Percentiles rank a stretch among this genome's conserved stretches.
phyloP scores from a whole-genome alignment of 2,113 vertebrate species.

The Antigone vipio region DNA sequence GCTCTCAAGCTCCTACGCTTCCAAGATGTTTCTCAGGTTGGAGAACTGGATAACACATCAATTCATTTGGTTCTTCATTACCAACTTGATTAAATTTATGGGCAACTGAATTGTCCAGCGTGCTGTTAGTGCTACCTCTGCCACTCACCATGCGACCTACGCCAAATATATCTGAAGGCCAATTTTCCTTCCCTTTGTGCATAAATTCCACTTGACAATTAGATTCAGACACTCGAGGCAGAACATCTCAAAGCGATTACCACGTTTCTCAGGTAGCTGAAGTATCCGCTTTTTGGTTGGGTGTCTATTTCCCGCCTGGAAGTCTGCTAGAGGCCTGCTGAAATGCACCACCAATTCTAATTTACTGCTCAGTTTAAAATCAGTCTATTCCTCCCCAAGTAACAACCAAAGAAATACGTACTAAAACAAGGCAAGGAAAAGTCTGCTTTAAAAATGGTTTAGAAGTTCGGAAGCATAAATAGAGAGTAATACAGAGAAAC shows the following conservation, averaged over 20 bases:
- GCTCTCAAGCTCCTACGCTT: neutral
- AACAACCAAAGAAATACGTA: neutral
- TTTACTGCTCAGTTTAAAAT: neutral
- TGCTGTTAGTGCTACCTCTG: neutral
- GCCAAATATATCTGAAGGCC: neutral
- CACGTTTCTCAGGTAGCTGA: neutral
- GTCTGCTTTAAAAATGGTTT: neutral
- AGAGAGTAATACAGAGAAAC: neutral
- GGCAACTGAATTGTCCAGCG: neutral
- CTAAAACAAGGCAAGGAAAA: constrained; percentile 10
- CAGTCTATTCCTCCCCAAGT: neutral
- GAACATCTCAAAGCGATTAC: neutral
- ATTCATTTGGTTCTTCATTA: neutral
- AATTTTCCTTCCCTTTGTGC: neutral
- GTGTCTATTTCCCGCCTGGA: neutral
- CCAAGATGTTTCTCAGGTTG: neutral
- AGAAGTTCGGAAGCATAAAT: neutral
- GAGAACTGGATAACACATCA: neutral
- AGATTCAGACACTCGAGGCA: neutral
- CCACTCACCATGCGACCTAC: neutral
- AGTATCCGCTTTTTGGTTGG: neutral
- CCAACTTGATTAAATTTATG: neutral
- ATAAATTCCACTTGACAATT: neutral
- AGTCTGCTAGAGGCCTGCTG: neutral
- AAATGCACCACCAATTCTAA: neutral